Base-by-base conservation (phyloP, 2,113 vertebrate genomes). In the Antechinus stuartii region DNA sequence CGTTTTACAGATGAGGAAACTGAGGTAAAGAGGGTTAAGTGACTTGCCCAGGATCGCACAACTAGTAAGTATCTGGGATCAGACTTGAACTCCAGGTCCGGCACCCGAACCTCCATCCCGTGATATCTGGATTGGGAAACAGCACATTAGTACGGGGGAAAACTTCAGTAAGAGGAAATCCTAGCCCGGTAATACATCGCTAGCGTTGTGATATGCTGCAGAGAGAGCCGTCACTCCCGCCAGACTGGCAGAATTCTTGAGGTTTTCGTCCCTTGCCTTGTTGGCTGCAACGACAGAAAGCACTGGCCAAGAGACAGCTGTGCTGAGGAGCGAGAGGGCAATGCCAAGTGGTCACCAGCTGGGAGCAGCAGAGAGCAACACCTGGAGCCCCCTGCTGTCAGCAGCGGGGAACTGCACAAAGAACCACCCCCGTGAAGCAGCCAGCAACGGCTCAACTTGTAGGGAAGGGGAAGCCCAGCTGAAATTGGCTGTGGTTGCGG, bases 81-180 rank as follows among this genome's bases (percentile, higher is more conserved):
- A 91, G 46, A 56, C 50, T 50, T 23, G 54, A 91, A 68, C 26
- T 22, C 54, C 1, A 9, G 52, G 27, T 92, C 52, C 10, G 8
- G 56, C 54, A 55, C 54, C 23, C 5, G 6, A 9, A 25, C 56
- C 27, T 26, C 68, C 25, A 9, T 55, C 42, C 54, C 46, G 55
- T 54, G 8, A 0, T 25, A 90, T 30, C 47, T 2, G 8, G 0
- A 35, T 16, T 8, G 4, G n/a, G 68, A 54, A 57, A 0, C 2
- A 2, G 22, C 26, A 14, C 22, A 5, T 54, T 25, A 26, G 46
- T 27, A 90, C n/a, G 68, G n/a, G 30, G 30, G 0, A 8, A 26
- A 90, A 55, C 76, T 2, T 25, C 42, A 47, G 0, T 8, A 2
- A 2, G 16, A 26, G 19, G 56, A 12, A 92, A 30, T 19, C 42